Evolutionary conservation across 1,140 invertebrate genomes (phyloP), one percentile per base, ranked within the genome.

Genomic region (Pogonus chalceus): DNA sequence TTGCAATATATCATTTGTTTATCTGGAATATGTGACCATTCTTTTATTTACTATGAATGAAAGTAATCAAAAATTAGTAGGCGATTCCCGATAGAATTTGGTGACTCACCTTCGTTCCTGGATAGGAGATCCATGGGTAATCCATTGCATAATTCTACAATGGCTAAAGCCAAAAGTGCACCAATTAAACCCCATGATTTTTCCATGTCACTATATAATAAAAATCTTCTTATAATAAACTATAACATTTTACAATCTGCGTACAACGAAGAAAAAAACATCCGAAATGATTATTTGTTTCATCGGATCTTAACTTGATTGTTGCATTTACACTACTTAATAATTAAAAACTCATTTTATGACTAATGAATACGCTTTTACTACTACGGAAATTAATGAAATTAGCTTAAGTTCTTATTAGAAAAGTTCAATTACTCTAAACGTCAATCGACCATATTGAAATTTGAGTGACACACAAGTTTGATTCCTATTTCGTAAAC

Each of bases 91-190:
- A 18, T 49, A 52, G 37, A 39, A 35, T 53, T 55, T 51, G 49
- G 55, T 67, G 65, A 65, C 67, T 64, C 65, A 69, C 67, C 67
- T 66, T 58, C 55, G 47, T 54, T 57, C 35, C 61, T 60, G 61
- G 63, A 61, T 52, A 62, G 60, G 49, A 62, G 61, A 60, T 62
- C 61, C 56, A 69, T 61, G 20, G 67, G 67, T 56, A 65, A 60
- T 58, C 65, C 65, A 59, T 62, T 66, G 56, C 65, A 67, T 66
- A 67, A 63, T 52, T 58, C 59, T 49, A 64, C 56, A 39, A 65
- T 56, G 20, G 61, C 52, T 21, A 66, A 49, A 43, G 51, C 58
- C 24, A 64, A 43, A 47, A 46, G 63, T 22, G 63, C 60, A 57
- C 53, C 54, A 24, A 59, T 54, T 55, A 62, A 54, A 61, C 63